Evolutionary conservation across 2,888 invertebrate genomes (phyloP).

Genomic region (Slavum lentiscoides): DNA sequence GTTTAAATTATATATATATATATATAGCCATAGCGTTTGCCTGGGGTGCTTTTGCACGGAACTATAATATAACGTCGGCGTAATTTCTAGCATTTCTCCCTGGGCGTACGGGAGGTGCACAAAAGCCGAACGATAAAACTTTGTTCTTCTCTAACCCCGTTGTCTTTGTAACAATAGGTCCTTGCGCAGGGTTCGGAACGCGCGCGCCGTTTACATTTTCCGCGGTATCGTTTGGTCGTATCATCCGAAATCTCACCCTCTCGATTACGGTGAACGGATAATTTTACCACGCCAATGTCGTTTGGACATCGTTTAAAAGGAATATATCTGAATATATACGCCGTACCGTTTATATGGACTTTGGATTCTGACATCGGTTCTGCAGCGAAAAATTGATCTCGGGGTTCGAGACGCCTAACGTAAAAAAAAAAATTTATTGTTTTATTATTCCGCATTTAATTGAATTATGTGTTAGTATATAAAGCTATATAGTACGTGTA

Average conservation of each 20-base stretch:
- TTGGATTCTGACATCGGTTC: background rate
- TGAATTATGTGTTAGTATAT: too few species aligned
- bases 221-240: constrained; percentile 26
- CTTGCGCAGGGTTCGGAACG: background rate
- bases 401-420: too few species aligned
- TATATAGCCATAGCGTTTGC: too few species aligned
- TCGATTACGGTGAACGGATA: background rate
- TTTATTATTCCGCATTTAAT: too few species aligned
- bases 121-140: constrained; percentile 39
- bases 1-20: too few species aligned
- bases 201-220: constrained; percentile 28
- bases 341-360: background rate
- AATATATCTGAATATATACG: background rate
- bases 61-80: constrained; percentile 8
- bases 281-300: background rate
- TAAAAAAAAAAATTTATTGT: too few species aligned
- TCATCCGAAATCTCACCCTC: background rate
- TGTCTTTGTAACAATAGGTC: constrained; percentile 11
- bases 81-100: constrained; percentile 32
- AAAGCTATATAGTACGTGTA: too few species aligned
- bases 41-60: background rate
- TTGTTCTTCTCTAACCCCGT: background rate
- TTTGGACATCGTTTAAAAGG: background rate
- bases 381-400: background rate
- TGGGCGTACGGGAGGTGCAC: background rate